Base-by-base conservation (phyloP, 1,140 invertebrate genomes). In the Hypsibius dujardini region DNA sequence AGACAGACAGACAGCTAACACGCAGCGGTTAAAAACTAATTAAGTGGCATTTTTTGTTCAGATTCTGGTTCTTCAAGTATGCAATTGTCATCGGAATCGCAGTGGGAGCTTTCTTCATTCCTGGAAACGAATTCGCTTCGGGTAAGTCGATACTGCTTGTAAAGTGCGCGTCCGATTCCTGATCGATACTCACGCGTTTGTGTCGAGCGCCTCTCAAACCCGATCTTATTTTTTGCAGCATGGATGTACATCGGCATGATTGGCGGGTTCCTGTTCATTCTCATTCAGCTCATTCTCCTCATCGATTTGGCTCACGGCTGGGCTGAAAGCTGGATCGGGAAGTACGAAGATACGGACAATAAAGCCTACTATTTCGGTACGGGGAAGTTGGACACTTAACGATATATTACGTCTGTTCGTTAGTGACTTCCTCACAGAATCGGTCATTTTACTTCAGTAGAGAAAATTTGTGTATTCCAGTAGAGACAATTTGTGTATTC, bases 201-300 rank as follows among this genome's bases (percentile, higher is more conserved):
- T 7, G 45, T 15, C 62, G 42, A 7, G 12, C 12, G 45, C 42
- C 62, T 42, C 3, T 12, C 62, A 42, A 42, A 67, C 42, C 7
- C 67, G 60, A 71, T 70, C 71, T 45, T 56, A 76, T 77, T 70
- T 72, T 77, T 73, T 77, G 80, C 82, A 73, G 88, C 88, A n/a
- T 96, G 95, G 93, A 98, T 98, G 93, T 91, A 90, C 78, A 90
- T 98, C 80, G 95, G 95, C 59, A 87, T 99, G 85, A 87, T 96
- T 73, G 95, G 95, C 69, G 95, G 90, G 0, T 92, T 98, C 77
- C 81, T 92, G 15, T 99, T 97, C 79, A 97, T 99, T 74, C 79
- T 98, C 45, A 93, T 99, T 71, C 96, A 99, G 79, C 82, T 99
- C 47, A 87, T 98, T 71, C 84, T 98, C 7, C 90, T 98, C 73